phyloP scores from a whole-genome alignment of 1,140 invertebrate species.

The Drosophila miranda region DNA sequence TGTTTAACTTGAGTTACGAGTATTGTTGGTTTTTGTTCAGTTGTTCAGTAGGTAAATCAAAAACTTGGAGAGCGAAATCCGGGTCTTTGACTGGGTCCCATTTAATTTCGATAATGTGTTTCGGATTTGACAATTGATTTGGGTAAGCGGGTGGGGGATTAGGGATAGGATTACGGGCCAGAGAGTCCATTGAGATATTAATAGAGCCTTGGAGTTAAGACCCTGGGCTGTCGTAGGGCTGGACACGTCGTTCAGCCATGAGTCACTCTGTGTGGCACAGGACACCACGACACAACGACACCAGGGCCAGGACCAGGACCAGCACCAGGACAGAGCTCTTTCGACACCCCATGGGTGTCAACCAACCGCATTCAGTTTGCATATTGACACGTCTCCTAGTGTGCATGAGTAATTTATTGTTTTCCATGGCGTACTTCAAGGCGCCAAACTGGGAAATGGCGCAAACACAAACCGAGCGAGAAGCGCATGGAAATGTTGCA shows the following conservation, averaged over 20 bases:
- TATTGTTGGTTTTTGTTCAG: background rate
- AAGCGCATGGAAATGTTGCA: background rate
- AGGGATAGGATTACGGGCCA: background rate
- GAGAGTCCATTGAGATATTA: no score
- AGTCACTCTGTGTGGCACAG: background rate
- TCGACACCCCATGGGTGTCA: no score
- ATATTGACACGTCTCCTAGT: conserved; percentile 8
- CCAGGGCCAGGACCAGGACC: no score
- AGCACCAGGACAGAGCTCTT: background rate
- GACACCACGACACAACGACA: no score
- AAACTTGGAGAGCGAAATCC: conserved; percentile 1
- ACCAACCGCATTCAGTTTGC: conserved; percentile 4
- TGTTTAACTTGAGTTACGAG: conserved; percentile 19
- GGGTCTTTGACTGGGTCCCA: background rate
- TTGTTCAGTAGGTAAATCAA: conserved; percentile 3
- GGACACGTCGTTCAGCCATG: no score
- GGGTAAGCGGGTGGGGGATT: background rate
- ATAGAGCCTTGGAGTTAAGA: no score
- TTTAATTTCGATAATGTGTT: conserved; percentile 50
- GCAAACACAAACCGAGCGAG: background rate
- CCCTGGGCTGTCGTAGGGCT: background rate
- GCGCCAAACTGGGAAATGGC: background rate
- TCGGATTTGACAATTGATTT: conserved; percentile 20
- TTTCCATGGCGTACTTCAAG: background rate
- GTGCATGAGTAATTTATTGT: conserved; percentile 8